phyloP scores from a whole-genome alignment of 2,797 vertebrate genomes.

The Harpagifer antarcticus region DNA sequence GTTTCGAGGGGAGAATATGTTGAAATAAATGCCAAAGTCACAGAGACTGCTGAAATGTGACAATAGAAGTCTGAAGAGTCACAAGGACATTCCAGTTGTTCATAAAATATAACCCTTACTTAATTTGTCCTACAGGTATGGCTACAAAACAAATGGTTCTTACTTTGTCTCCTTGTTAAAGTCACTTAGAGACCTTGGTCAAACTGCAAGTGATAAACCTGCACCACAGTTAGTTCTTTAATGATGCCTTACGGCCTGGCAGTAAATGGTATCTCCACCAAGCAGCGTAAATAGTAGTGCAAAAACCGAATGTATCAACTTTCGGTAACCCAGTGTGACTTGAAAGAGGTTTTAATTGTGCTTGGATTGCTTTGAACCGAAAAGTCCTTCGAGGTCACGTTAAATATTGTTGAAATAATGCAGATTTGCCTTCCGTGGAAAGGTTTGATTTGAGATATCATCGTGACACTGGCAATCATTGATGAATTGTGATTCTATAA shows the following conservation, averaged over 20 bases:
- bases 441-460: background rate
- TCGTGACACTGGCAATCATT: background rate
- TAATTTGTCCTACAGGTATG: constrained; percentile 2
- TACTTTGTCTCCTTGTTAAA: background rate
- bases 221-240: constrained; percentile 12
- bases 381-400: background rate
- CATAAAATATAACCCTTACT: background rate
- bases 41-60: constrained; percentile 2
- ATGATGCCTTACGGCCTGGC: constrained; percentile 24
- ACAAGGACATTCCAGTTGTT: constrained; percentile 31
- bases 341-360: background rate
- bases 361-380: background rate
- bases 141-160: background rate
- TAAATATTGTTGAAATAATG: background rate
- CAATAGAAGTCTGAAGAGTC: constrained; percentile 37
- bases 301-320: background rate
- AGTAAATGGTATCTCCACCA: background rate
- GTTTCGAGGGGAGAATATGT: background rate
- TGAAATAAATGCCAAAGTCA: background rate
- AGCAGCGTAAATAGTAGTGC: background rate
- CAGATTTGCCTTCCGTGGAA: background rate
- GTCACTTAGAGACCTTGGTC: background rate
- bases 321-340: background rate
- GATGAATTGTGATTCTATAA: background rate
- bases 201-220: constrained; percentile 10